phyloP scores from a whole-genome alignment of 2,113 vertebrate species.

The Ictalurus furcatus region DNA sequence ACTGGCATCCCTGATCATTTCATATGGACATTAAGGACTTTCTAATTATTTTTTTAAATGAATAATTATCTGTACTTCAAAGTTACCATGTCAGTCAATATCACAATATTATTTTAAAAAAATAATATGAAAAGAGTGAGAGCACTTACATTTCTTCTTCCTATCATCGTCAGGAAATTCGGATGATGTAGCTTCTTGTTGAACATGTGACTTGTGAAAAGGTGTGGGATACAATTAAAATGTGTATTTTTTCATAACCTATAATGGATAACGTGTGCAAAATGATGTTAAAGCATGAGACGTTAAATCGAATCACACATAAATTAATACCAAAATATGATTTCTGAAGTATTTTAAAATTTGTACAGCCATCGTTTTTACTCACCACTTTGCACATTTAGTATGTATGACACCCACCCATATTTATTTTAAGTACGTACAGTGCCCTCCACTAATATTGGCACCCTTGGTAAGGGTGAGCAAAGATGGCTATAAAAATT shows the following conservation, averaged over 20 bases:
- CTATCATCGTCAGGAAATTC: not conserved
- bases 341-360: not conserved
- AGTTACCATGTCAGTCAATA: not conserved
- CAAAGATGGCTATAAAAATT: too few species aligned
- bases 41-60: not conserved
- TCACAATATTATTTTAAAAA: not conserved
- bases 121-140: too few species aligned
- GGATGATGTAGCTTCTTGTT: not conserved
- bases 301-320: not conserved
- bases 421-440: not conserved
- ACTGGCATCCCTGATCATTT: not conserved
- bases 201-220: not conserved
- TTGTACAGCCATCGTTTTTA: not conserved
- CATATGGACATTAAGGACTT: not conserved
- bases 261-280: not conserved
- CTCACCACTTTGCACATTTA: not conserved
- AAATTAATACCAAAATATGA: not conserved
- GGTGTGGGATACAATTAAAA: not conserved
- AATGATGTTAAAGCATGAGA: not conserved
- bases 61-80: not conserved
- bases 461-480: too few species aligned
- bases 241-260: not conserved
- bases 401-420: not conserved
- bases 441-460: too few species aligned
- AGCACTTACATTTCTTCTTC: too few species aligned